Percentiles rank a stretch among this genome's conserved stretches.
phyloP scores from a whole-genome alignment of 2,113 vertebrate genomes.

The Corythaixoides concolor region DNA sequence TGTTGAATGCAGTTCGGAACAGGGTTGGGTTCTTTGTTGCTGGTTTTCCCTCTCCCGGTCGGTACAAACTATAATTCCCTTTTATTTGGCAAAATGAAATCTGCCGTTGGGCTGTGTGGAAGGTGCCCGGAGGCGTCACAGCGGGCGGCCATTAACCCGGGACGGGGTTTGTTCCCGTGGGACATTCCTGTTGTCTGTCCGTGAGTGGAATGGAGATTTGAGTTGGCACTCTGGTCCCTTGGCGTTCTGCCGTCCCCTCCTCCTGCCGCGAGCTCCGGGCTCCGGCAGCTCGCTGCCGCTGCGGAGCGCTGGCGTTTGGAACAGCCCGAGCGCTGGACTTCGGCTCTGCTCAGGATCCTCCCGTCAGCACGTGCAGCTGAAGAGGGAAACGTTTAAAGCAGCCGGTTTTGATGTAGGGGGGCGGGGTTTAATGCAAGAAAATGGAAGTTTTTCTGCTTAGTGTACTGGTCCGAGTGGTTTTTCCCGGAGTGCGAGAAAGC shows the following conservation, averaged over 20 bases:
- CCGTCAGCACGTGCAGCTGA: neutral
- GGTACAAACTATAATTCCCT: neutral
- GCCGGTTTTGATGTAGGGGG: neutral
- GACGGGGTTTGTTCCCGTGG: neutral
- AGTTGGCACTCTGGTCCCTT: neutral
- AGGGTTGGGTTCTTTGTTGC: too few relatives aligned
- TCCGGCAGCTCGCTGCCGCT: neutral
- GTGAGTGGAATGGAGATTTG: neutral
- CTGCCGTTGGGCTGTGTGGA: neutral
- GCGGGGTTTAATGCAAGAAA: neutral
- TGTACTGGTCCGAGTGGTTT: fast-evolving
- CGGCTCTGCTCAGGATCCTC: neutral
- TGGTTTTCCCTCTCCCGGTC: neutral
- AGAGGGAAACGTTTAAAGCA: neutral
- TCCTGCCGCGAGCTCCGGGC: neutral
- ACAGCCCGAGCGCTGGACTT: neutral
- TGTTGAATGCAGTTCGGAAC: neutral
- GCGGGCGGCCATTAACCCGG: neutral
- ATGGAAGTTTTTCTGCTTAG: neutral
- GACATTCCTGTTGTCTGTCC: neutral
- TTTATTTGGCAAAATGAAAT: neutral
- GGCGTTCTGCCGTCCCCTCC: neutral
- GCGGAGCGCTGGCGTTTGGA: neutral
- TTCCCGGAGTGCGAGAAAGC: neutral
- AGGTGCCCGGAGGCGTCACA: fast-evolving